Conservation (phyloP, 2,113 vertebrate genomes). For the Macrotis lagotis region DNA sequence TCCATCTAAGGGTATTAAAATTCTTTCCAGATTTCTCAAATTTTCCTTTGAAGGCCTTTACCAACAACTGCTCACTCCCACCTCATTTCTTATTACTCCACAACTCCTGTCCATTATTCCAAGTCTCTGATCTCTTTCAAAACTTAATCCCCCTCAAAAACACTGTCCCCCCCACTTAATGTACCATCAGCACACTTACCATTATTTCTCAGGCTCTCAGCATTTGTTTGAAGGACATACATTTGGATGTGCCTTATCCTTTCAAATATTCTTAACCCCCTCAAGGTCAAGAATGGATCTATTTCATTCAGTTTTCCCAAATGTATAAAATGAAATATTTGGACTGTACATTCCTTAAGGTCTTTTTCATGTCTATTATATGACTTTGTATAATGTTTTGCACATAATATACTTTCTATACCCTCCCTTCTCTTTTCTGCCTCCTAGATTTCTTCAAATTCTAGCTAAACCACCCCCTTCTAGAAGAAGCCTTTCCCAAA, state of each 20-base stretch:
- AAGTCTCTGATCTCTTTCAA: not conserved
- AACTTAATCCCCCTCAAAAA: constrained; percentile 13
- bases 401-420: not conserved
- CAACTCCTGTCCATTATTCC: not conserved
- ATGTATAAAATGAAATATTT: constrained; percentile 19
- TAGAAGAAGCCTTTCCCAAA: not conserved
- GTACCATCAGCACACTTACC: not conserved
- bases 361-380: constrained; percentile 7
- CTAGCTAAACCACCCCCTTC: not conserved
- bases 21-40: not conserved
- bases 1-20: not conserved
- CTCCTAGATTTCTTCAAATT: not conserved
- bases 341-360: constrained; percentile 28
- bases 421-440: not conserved
- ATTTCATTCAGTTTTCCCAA: not conserved
- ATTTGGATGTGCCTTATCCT: not conserved
- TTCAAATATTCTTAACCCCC: constrained; percentile 11
- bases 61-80: not conserved
- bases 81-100: not conserved
- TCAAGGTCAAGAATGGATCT: constrained; percentile 18
- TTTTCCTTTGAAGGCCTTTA: not conserved
- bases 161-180: constrained; percentile 8
- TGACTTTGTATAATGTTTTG: not conserved
- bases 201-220: not conserved
- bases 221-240: not conserved